Base-by-base conservation (phyloP, 2,113 vertebrate species). In the Serilophus lunatus region DNA sequence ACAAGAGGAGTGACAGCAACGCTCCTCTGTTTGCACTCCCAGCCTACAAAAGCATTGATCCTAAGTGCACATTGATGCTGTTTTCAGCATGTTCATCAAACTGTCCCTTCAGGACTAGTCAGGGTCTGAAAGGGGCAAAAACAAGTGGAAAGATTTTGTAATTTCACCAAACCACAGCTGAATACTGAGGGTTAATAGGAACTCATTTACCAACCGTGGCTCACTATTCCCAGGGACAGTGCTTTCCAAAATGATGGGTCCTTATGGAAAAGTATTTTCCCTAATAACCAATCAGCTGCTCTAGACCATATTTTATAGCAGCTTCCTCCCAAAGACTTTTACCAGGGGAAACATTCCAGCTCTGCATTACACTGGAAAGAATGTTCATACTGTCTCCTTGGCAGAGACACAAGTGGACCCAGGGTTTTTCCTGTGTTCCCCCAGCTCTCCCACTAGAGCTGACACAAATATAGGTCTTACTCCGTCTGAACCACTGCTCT, bases 241-340 rank as follows among this genome's bases (percentile, higher is more conserved):
- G 38, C 15, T 85, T 78, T 87, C 74, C 51, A 40, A 83, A 92
- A 74, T 76, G 22, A 81, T 54, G 12, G 15, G 29, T 90, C 80
- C 29, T 92, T 54, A 65, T 6, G 45, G 82, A 61, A 82, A 79
- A 82, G 19, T 31, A 33, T 74, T 65, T 89, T 44, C 49, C n/a
- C 12, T 51, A 69, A 54, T 31, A 87, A 74, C n/a, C 29, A 45
- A 61, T 53, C 51, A 72, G 61, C 28, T 59, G 40, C 33, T 50
- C 35, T 36, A 50, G 54, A 65, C 72, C 26, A 20, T 44, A 45
- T 64, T 84, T 59, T 70, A 60, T 7, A 82, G 75, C 56, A 90
- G 86, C 69, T 36, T 81, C 59, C 64, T 85, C 60, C 64, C 79
- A 72, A 51, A 69, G 44, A 19, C 54, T 54, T 53, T 64, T 24